Conservation (phyloP, 2,797 vertebrate species). For the Lagodon rhomboides region DNA sequence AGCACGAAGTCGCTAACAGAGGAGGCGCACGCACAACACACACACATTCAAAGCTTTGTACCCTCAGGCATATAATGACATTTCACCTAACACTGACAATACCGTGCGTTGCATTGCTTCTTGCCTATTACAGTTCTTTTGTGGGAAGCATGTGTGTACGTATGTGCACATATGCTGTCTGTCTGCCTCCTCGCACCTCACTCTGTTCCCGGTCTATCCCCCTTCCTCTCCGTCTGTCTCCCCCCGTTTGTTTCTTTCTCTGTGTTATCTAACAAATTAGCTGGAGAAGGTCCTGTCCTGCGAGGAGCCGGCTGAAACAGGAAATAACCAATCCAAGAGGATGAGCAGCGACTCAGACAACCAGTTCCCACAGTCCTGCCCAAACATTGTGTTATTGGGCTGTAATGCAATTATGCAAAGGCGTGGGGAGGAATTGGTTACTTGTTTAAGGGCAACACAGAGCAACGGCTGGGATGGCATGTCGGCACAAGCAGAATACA, state of each 20-base stretch:
- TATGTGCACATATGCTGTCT: conserved; percentile 27
- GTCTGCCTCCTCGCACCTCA: conserved; percentile 38
- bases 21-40: conserved; percentile 20
- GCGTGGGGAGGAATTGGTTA: conserved; percentile 38
- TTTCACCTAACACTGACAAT: conserved; percentile 67
- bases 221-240: conserved; percentile 7
- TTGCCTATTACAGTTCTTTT: conserved; percentile 29
- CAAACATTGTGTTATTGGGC: conserved; percentile 65
- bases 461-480: conserved; percentile 27
- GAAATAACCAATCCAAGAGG: conserved; percentile 66
- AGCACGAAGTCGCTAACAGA: conserved; percentile 29
- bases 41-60: conserved; percentile 38
- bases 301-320: conserved; percentile 60
- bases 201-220: conserved; percentile 33
- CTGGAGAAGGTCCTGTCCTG: conserved; percentile 50
- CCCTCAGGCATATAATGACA: conserved; percentile 65
- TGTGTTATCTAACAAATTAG: conserved; percentile 64
- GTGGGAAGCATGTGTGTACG: conserved; percentile 22
- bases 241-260: conserved; percentile 25
- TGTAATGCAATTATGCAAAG: conserved; percentile 66
- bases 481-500: conserved; percentile 39
- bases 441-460: conserved; percentile 27
- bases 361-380: conserved; percentile 70
- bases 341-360: conserved; percentile 48
- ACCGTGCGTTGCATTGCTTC: conserved; percentile 11